Percentiles rank a stretch among this genome's conserved stretches.
Evolutionary conservation across 2,113 vertebrate genomes (phyloP).

Genomic region (Dicrurus megarhynchus): DNA sequence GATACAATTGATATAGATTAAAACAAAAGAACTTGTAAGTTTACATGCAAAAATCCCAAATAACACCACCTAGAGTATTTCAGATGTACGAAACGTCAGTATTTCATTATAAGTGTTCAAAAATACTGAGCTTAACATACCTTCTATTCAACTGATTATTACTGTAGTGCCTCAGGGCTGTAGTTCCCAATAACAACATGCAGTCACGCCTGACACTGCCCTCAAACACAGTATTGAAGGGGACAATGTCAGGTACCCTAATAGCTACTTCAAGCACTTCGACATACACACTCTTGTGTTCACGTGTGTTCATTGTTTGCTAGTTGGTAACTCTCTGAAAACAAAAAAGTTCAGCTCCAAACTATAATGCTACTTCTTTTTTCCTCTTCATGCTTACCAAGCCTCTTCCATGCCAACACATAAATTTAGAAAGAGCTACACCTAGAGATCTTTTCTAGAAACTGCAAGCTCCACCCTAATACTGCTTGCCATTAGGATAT

Average conservation of each 20-base stretch:
- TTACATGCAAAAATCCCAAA: neutral
- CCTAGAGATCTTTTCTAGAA: neutral
- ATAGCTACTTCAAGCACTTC: neutral
- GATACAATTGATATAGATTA: neutral
- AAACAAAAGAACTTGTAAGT: neutral
- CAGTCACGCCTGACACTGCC: neutral
- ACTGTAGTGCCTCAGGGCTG: neutral
- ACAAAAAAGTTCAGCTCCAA: neutral
- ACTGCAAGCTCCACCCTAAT: neutral
- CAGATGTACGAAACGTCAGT: neutral
- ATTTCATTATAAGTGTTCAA: neutral
- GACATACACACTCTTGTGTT: neutral
- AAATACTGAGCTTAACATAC: neutral
- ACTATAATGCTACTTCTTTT: neutral
- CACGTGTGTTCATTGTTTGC: neutral
- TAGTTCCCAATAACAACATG: neutral
- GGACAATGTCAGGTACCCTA: neutral
- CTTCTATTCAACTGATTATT: neutral
- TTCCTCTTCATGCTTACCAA: neutral
- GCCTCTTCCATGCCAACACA: neutral
- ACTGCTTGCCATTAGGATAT: neutral
- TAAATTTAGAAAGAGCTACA: slow-evolving; percentile 13
- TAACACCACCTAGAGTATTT: neutral
- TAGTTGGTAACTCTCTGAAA: neutral
- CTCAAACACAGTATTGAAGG: neutral